Percentiles rank a stretch among this genome's conserved stretches.
Evolutionary conservation across 2,797 vertebrate species (phyloP).

Genomic region (Carcharodon carcharias): DNA sequence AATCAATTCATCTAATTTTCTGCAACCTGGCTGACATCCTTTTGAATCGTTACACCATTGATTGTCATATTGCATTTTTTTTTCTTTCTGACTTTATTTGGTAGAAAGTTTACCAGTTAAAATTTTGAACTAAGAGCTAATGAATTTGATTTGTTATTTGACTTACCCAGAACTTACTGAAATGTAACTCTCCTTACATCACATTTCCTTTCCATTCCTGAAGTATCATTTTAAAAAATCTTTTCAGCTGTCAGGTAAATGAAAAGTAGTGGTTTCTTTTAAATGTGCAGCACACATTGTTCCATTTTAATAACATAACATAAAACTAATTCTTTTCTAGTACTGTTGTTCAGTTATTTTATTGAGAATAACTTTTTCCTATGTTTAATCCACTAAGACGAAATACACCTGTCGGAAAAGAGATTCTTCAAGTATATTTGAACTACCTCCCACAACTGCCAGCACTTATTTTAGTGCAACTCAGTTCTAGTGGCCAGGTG

Average conservation of each 20-base stretch:
- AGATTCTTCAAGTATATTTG: constrained; percentile 69
- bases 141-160: background rate
- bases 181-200: background rate
- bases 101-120: background rate
- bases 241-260: background rate
- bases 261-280: background rate
- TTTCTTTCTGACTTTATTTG: background rate
- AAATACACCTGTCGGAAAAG: constrained; percentile 54
- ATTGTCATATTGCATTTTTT: background rate
- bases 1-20: background rate
- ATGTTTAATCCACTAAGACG: constrained; percentile 6
- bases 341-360: background rate
- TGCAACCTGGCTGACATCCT: background rate
- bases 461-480: constrained; percentile 67
- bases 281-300: no score
- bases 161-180: background rate
- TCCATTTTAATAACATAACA: background rate
- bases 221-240: background rate
- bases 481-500: constrained; percentile 62
- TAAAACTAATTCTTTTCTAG: background rate
- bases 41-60: background rate
- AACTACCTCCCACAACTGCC: constrained; percentile 65
- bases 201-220: background rate
- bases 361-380: background rate
- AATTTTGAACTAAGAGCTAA: background rate